These are phyloP conservation scores for Myotis pilosus DNA, from an alignment of 2,797 vertebrate genomes.

Conservation along the genomic window DNA sequence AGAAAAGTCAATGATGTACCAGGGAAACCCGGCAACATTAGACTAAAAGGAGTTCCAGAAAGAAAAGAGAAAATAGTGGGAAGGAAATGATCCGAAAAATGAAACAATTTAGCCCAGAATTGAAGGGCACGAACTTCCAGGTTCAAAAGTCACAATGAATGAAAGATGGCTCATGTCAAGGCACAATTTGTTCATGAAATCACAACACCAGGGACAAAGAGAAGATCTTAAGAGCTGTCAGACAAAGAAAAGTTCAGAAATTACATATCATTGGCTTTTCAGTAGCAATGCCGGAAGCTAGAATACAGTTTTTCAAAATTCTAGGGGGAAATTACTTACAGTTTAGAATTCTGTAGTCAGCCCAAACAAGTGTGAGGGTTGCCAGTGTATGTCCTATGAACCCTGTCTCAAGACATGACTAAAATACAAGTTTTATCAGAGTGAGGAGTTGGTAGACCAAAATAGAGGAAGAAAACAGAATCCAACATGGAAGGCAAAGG, in stretches of 20 bases:
- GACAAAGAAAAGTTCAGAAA: background rate
- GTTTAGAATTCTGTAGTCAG: background rate
- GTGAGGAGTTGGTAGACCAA: background rate
- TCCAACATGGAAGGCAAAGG: background rate
- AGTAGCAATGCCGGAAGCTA: background rate
- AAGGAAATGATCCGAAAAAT: background rate
- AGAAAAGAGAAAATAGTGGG: slow-evolving; percentile 21
- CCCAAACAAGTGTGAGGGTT: background rate
- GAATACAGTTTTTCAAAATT: background rate
- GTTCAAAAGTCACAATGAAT: background rate
- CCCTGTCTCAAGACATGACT: background rate
- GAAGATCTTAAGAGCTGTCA: background rate
- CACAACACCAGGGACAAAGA: background rate
- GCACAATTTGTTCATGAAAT: background rate
- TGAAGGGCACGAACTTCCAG: background rate
- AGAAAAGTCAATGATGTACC: background rate
- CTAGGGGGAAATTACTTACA: background rate
- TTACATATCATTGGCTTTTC: background rate
- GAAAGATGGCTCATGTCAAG: background rate
- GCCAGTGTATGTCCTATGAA: background rate
- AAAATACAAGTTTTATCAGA: background rate
- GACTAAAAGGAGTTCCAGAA: background rate
- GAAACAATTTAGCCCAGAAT: background rate
- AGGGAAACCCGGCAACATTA: background rate
- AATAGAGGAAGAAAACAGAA: background rate